These are phyloP conservation scores for Auanema freiburgensis DNA, from an alignment of 2,888 invertebrate genomes.

Conservation along the genomic window DNA sequence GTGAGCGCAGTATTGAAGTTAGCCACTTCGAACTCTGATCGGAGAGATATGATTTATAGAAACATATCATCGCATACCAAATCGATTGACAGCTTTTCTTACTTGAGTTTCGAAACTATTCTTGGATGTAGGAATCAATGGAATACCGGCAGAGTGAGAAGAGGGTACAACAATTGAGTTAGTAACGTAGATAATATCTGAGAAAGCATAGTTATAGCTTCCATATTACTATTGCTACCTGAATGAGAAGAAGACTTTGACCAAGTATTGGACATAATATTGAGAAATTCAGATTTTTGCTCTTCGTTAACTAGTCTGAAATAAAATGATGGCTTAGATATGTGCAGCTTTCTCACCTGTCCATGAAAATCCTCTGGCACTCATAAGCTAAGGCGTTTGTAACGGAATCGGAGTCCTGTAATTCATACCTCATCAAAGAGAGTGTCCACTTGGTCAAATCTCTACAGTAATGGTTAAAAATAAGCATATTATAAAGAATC, in stretches of 20 bases:
- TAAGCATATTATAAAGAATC: neutral
- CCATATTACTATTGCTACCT: neutral
- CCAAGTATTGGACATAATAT: slow-evolving; percentile 21
- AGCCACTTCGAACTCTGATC: slow-evolving; percentile 73
- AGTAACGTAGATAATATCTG: slow-evolving; percentile 33
- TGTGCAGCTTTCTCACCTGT: slow-evolving; percentile 62
- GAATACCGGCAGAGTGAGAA: slow-evolving; percentile 42
- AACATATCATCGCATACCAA: slow-evolving; percentile 32
- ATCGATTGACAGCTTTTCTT: slow-evolving; percentile 66
- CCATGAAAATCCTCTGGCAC: slow-evolving; percentile 77
- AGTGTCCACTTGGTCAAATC: slow-evolving; percentile 74
- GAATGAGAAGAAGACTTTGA: neutral
- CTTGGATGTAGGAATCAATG: slow-evolving; percentile 33
- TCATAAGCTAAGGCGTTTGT: slow-evolving; percentile 70
- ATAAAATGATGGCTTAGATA: too few relatives aligned
- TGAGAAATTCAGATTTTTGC: slow-evolving; percentile 36
- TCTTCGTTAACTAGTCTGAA: slow-evolving; percentile 23
- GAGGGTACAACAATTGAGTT: slow-evolving; percentile 28
- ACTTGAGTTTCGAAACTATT: slow-evolving; percentile 62
- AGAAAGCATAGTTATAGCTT: slow-evolving; percentile 2
- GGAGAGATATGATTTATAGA: neutral
- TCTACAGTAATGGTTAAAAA: slow-evolving; percentile 60
- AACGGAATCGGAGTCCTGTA: slow-evolving; percentile 15
- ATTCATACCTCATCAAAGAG: slow-evolving; percentile 27
- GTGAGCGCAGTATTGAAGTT: slow-evolving; percentile 73